phyloP scores from a whole-genome alignment of 2,888 invertebrate genomes.

The Embidobia sp. region DNA sequence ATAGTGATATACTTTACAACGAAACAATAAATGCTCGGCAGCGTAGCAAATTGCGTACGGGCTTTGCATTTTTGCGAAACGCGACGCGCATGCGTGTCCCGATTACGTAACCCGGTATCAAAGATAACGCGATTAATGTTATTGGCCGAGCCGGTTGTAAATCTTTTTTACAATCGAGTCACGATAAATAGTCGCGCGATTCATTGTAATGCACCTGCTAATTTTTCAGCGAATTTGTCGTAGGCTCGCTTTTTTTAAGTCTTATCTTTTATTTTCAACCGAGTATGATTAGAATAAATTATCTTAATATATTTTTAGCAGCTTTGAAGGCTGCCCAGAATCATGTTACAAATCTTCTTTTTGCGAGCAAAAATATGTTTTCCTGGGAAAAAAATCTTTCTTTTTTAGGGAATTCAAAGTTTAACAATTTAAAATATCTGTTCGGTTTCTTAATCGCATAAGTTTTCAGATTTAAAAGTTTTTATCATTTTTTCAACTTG shows the following conservation, averaged over 20 bases:
- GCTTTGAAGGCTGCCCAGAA: too few relatives aligned
- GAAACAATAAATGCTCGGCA: conserved; percentile 49
- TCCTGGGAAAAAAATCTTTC: too few relatives aligned
- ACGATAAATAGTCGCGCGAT: conserved; percentile 31
- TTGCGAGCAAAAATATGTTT: too few relatives aligned
- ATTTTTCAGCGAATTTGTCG: conserved; percentile 13
- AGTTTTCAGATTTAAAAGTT: too few relatives aligned
- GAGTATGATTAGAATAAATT: too few relatives aligned
- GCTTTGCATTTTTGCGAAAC: conserved; percentile 48
- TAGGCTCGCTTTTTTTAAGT: not conserved
- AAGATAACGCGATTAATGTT: conserved; percentile 47
- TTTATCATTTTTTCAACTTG: too few relatives aligned
- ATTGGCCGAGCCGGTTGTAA: conserved; percentile 36
- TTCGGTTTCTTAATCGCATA: too few relatives aligned
- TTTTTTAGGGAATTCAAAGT: too few relatives aligned
- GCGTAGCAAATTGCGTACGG: conserved; percentile 20
- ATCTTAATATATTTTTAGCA: too few relatives aligned
- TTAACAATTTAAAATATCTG: too few relatives aligned
- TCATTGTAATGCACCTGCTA: conserved; percentile 12
- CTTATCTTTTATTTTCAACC: too few relatives aligned
- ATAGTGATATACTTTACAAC: conserved; percentile 59
- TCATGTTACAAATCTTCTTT: too few relatives aligned
- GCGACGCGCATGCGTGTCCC: conserved; percentile 26
- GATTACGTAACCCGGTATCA: conserved; percentile 43
- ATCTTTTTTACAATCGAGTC: conserved; percentile 23